Evolutionary conservation across 2,888 invertebrate species (phyloP).

Genomic region (Anticlea derivata): DNA sequence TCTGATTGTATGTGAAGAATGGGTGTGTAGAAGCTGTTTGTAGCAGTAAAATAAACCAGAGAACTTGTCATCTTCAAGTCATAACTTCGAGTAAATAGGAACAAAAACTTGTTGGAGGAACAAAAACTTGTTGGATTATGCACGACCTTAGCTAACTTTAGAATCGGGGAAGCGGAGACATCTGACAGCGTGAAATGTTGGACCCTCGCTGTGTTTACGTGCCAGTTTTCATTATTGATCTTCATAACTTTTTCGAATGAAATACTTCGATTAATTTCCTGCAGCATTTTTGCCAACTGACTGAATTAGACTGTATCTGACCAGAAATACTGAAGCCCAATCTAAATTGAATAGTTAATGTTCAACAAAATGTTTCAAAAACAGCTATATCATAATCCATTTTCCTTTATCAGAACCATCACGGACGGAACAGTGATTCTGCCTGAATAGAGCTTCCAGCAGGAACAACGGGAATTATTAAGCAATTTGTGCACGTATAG

Average conservation of each 20-base stretch:
- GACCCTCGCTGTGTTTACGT: constrained; percentile 5
- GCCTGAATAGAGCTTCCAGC: no score
- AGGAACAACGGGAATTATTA: no score
- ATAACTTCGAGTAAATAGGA: constrained; percentile 11
- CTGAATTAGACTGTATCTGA: background rate
- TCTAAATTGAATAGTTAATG: no score
- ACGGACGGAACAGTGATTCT: no score
- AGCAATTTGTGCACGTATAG: constrained; percentile 38
- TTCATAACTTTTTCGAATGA: background rate
- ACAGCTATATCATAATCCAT: no score
- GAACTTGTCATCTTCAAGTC: constrained; percentile 7
- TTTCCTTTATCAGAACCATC: no score
- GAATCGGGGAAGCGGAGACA: constrained; percentile 15
- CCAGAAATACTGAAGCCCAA: background rate
- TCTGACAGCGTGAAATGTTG: constrained; percentile 19
- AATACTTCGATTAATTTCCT: background rate
- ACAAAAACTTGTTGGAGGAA: constrained; percentile 14
- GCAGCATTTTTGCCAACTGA: background rate
- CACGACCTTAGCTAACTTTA: constrained; percentile 13
- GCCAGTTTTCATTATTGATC: background rate
- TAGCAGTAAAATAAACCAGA: constrained; percentile 1
- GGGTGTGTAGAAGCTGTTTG: background rate
- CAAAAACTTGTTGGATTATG: constrained; percentile 18
- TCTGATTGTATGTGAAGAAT: no score
- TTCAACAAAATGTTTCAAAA: no score